Evolutionary conservation across 2,797 vertebrate genomes (phyloP).

Genomic region (Psittacula echo): DNA sequence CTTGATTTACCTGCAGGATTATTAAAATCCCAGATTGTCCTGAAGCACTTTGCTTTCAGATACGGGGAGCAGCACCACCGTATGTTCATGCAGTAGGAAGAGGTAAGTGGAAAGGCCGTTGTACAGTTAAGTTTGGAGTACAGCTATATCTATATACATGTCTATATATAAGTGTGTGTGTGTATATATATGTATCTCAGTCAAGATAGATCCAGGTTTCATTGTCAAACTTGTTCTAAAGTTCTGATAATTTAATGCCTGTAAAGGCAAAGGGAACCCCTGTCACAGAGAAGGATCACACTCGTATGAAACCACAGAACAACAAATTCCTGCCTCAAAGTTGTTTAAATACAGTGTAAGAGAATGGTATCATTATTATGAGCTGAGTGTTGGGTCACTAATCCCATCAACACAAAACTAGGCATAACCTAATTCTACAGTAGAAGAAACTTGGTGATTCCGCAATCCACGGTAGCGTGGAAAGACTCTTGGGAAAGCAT

Average conservation of each 20-base stretch:
- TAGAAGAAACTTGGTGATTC: not conserved
- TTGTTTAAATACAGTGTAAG: not conserved
- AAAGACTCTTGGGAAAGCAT: not conserved
- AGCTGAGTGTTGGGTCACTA: not conserved
- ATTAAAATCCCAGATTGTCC: slow-evolving; percentile 92
- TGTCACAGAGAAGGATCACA: not conserved
- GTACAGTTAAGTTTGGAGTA: not conserved
- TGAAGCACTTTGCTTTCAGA: slow-evolving; percentile 90
- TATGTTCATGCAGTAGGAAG: slow-evolving; percentile 91
- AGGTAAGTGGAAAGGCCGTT: slow-evolving; percentile 79
- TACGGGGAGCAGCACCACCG: slow-evolving; percentile 87
- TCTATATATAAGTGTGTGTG: not conserved
- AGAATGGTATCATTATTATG: not conserved
- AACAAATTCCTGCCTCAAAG: not conserved
- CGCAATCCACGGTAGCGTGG: not conserved
- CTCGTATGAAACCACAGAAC: not conserved
- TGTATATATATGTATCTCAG: fast-evolving
- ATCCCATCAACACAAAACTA: not conserved
- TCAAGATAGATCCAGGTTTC: not conserved
- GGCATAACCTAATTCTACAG: not conserved
- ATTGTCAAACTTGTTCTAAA: not conserved
- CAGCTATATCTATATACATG: not conserved
- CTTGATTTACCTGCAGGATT: slow-evolving; percentile 79
- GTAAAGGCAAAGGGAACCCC: not conserved
- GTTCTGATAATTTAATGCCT: not conserved